phyloP scores from a whole-genome alignment of 2,797 vertebrate genomes.

The Eidolon dupreanum region DNA sequence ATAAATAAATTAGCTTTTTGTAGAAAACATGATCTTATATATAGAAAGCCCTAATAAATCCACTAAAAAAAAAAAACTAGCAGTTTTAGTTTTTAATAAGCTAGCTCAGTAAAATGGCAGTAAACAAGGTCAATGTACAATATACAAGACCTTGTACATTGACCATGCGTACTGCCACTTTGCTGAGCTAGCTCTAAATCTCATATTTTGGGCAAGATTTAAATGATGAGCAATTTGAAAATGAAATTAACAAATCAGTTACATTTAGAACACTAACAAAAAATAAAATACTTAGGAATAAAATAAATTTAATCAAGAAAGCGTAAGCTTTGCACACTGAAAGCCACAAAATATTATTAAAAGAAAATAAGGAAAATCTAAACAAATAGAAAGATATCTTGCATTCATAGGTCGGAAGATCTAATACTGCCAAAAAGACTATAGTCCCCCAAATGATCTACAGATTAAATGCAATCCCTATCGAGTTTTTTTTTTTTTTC shows the following conservation, averaged over 20 bases:
- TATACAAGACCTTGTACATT: too few relatives aligned
- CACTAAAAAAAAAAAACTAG: slow-evolving; percentile 17
- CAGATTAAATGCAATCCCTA: not conserved
- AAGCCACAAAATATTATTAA: not conserved
- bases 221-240: not conserved
- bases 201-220: too few relatives aligned
- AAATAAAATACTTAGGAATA: slow-evolving; percentile 1
- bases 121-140: not conserved
- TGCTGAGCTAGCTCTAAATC: too few relatives aligned
- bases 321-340: not conserved
- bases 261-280: not conserved
- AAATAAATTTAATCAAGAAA: not conserved
- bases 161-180: too few relatives aligned
- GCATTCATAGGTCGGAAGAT: not conserved
- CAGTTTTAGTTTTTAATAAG: not conserved
- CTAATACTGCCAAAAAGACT: not conserved
- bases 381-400: not conserved
- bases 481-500: not conserved
- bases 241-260: not conserved
- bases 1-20: too few relatives aligned
- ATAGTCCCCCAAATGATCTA: not conserved
- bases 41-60: not conserved
- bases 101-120: not conserved
- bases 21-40: not conserved
- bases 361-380: not conserved